Evolutionary conservation across 2,888 invertebrate genomes (phyloP).

Genomic region (Hipparchia semele): DNA sequence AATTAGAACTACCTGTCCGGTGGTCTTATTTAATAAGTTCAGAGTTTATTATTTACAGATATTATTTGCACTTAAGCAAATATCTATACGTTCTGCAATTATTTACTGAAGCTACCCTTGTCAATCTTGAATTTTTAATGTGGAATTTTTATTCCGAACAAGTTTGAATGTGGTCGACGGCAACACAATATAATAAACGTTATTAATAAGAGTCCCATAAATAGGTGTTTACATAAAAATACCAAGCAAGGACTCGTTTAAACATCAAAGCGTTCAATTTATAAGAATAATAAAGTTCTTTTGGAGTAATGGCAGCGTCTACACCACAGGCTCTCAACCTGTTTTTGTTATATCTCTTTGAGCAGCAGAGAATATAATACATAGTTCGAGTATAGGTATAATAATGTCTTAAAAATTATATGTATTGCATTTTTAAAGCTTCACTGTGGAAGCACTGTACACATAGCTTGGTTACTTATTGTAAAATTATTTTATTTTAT

Average conservation of each 20-base stretch:
- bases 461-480: no score
- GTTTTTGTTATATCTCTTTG: neutral
- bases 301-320: conserved; percentile 19
- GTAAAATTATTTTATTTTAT: no score
- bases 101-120: neutral
- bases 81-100: neutral
- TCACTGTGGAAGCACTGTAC: no score
- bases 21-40: no score
- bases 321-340: conserved; percentile 17
- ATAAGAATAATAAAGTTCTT: conserved; percentile 22
- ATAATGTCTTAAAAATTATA: no score
- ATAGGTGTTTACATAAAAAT: conserved; percentile 7
- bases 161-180: neutral
- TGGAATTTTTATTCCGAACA: neutral
- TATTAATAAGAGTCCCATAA: neutral
- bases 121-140: neutral
- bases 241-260: conserved; percentile 3
- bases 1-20: no score
- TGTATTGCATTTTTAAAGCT: no score
- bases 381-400: no score
- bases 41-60: no score
- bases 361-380: neutral
- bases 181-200: neutral
- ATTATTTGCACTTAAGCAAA: no score
- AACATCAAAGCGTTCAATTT: conserved; percentile 17